These are phyloP conservation scores for Sander vitreus DNA, from an alignment of 2,113 vertebrate genomes.

Conservation along the genomic window DNA sequence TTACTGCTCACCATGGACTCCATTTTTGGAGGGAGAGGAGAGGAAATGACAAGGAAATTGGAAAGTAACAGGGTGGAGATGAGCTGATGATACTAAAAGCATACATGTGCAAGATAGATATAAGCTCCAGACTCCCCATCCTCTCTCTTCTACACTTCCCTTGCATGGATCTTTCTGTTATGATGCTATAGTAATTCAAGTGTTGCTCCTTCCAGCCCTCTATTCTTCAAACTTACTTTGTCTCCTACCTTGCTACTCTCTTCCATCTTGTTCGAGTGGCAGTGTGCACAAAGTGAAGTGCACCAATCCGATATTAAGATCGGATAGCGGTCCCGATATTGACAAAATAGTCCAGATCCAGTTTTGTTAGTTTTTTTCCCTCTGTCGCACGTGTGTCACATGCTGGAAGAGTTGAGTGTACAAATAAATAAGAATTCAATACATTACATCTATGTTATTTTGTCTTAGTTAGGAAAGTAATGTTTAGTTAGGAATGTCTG, in stretches of 20 bases:
- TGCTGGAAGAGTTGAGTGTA: no score
- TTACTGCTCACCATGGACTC: slow-evolving; percentile 31
- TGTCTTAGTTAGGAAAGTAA: no score
- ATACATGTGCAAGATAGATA: background rate
- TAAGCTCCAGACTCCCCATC: background rate
- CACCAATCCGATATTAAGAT: no score
- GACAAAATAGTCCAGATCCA: no score
- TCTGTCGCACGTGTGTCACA: no score
- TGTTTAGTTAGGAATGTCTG: no score
- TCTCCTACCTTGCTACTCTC: background rate
- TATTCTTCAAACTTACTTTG: slow-evolving; percentile 3
- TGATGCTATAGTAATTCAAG: background rate
- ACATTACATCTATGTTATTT: no score
- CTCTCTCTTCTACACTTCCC: background rate
- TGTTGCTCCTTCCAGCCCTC: background rate
- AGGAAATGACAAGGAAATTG: slow-evolving; percentile 13
- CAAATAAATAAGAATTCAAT: no score
- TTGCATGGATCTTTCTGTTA: background rate
- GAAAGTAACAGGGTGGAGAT: slow-evolving; percentile 19
- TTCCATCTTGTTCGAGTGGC: slow-evolving; percentile 11
- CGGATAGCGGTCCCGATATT: no score
- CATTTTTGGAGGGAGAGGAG: slow-evolving; percentile 34
- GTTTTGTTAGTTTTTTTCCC: no score
- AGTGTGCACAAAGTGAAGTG: background rate
- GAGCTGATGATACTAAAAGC: slow-evolving; percentile 17